phyloP scores from a whole-genome alignment of 2,797 vertebrate genomes.

The Mergus octosetaceus region DNA sequence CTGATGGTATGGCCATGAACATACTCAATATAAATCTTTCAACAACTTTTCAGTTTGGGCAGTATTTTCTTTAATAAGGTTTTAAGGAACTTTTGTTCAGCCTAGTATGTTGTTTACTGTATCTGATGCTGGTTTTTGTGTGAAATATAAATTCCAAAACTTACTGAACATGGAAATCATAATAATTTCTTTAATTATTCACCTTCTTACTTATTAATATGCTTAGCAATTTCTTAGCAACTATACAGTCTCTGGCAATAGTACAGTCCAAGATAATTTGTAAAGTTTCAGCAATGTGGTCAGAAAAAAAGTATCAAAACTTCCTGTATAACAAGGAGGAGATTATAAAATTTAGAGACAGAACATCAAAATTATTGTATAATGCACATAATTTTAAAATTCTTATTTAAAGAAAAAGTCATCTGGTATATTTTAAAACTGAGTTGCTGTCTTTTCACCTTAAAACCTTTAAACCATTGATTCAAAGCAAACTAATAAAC shows the following conservation, averaged over 20 bases:
- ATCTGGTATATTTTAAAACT: background rate
- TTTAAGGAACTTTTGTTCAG: background rate
- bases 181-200: background rate
- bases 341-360: background rate
- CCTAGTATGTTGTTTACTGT: background rate
- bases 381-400: background rate
- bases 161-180: background rate
- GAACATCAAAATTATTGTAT: background rate
- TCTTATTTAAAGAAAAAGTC: background rate
- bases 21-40: background rate
- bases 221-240: background rate
- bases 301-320: background rate
- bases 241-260: background rate
- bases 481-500: background rate
- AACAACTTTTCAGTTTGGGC: background rate
- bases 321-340: background rate
- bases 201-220: background rate
- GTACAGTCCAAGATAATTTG: background rate
- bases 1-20: background rate
- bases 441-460: background rate
- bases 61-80: background rate
- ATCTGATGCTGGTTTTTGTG: background rate
- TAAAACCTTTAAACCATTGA: background rate
- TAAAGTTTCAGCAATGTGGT: background rate
- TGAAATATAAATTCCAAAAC: background rate